These are phyloP conservation scores for Agapornis roseicollis DNA, from an alignment of 2,113 vertebrate genomes.

Conservation along the genomic window DNA sequence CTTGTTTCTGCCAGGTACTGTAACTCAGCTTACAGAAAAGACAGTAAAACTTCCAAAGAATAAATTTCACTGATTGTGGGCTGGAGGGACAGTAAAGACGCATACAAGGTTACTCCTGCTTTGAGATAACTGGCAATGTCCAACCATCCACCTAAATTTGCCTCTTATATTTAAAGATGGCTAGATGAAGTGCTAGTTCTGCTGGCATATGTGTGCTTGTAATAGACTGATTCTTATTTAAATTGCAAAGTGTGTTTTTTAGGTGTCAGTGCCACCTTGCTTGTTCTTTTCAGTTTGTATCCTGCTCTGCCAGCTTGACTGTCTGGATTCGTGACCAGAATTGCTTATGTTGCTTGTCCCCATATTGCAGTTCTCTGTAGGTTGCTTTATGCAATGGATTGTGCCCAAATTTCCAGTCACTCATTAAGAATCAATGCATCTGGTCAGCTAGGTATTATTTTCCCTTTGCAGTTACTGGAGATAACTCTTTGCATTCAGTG, in stretches of 20 bases:
- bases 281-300: slow-evolving; percentile 52
- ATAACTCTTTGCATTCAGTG: background rate
- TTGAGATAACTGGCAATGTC: background rate
- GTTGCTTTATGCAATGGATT: background rate
- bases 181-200: background rate
- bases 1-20: background rate
- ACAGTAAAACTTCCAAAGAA: background rate
- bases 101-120: background rate
- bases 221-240: slow-evolving; percentile 45
- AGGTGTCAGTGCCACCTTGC: slow-evolving; percentile 42
- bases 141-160: background rate
- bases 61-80: background rate
- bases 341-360: background rate
- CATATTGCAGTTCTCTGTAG: background rate
- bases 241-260: slow-evolving; percentile 48
- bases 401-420: background rate
- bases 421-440: background rate
- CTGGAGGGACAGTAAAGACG: background rate
- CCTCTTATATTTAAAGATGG: background rate
- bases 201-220: background rate
- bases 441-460: background rate
- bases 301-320: slow-evolving; percentile 27
- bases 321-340: slow-evolving; percentile 37
- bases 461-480: background rate
- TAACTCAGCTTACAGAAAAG: background rate